Conservation (phyloP, 1,140 invertebrate genomes). For the Zaprionus capensis region DNA sequence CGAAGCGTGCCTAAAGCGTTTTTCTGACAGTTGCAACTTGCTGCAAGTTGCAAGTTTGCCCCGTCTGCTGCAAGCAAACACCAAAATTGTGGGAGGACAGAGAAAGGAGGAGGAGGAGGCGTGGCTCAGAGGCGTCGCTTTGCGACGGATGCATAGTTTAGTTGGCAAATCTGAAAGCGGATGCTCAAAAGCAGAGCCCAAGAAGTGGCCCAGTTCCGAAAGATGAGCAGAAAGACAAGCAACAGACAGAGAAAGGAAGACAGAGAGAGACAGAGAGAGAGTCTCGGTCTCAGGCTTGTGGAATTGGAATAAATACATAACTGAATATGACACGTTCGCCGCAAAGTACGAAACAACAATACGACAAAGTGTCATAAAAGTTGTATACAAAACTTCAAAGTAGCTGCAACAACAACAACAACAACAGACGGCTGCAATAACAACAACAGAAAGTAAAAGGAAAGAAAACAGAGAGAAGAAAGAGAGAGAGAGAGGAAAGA, state of each 20-base stretch:
- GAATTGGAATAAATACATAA: slow-evolving; percentile 79
- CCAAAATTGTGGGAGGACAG: neutral
- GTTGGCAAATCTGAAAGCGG: slow-evolving; percentile 70
- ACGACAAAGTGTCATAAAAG: slow-evolving; percentile 82
- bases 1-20: slow-evolving; percentile 44
- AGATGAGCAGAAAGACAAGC: slow-evolving; percentile 19
- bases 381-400: slow-evolving; percentile 81
- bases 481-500: neutral
- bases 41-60: slow-evolving; percentile 26
- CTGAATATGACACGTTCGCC: slow-evolving; percentile 80
- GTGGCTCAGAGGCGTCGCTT: neutral
- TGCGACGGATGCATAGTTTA: slow-evolving; percentile 27
- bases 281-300: slow-evolving; percentile 26
- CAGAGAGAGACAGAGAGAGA: neutral
- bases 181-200: slow-evolving; percentile 59
- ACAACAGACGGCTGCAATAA: slow-evolving; percentile 18
- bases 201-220: slow-evolving; percentile 26
- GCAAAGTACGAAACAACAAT: slow-evolving; percentile 77
- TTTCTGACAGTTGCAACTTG: slow-evolving; percentile 51
- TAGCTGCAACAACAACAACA: slow-evolving; percentile 61
- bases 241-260: neutral
- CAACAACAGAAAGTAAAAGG: slow-evolving; percentile 38
- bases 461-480: neutral
- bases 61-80: slow-evolving; percentile 16
- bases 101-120: neutral